Base-by-base conservation (phyloP, 2,888 invertebrate species). In the Anaspis maculata region DNA sequence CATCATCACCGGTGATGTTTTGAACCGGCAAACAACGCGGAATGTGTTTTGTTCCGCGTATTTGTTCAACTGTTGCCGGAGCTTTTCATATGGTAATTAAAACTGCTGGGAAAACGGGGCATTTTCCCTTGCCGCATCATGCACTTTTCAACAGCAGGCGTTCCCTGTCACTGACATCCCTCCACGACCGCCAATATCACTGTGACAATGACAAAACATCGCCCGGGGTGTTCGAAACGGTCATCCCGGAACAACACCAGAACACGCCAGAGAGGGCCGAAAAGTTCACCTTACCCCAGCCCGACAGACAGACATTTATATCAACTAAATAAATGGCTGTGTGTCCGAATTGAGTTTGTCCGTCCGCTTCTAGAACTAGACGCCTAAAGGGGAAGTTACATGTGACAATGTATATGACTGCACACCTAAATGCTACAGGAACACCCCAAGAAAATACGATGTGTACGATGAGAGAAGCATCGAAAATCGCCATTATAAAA, bases 121-220 rank as follows among this genome's bases (percentile, higher is more conserved):
- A 34, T 38, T 40, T 39, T 39, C 38, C 37, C 35, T 25, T 29
- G 3, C 27, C 21, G 23, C 25, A 25, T 3, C 43, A 42, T 51
- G 52, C 49, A 52, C 49, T 52, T 52, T 54, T 53, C 51, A 53
- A 30, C 47, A 44, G 41, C 52, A 52, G 50, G 42, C 51, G 48
- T 34, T 42, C 37, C 37, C 51, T 55, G 54, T 55, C 53, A 55
- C 42, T 31, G 48, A 35, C 54, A 52, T 52, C 50, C 51, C 49
- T 37, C n/a, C 27, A 44, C 45, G 49, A 45, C 48, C 48, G 42
- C 50, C 49, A 45, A 51, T 51, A 51, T 51, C 45, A 45, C 40
- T 32, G 43, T 51, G 53, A 53, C 53, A 51, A 51, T 53, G 53
- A 53, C 49, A 53, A 51, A 53, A 51, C 46, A 49, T 44, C 44